A percentile compares a stretch with the other conserved stretches of the same genome.
These are phyloP conservation scores for Alosa sapidissima DNA, from an alignment of 2,797 vertebrate genomes.

Conservation along the genomic window DNA sequence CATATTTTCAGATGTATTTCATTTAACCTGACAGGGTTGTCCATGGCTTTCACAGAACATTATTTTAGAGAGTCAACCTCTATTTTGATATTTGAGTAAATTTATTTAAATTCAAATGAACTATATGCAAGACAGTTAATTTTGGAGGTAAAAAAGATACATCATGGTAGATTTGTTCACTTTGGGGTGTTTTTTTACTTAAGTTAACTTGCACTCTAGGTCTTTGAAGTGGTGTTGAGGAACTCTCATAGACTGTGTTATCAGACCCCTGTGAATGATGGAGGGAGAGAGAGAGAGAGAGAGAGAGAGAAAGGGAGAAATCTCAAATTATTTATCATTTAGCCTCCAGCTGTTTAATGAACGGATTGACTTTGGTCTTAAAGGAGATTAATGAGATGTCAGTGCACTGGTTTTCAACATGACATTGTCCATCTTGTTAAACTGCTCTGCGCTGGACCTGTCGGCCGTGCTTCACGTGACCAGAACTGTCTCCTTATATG, in stretches of 20 bases:
- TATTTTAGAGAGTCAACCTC: neutral
- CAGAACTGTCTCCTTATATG: neutral
- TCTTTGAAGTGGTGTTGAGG: neutral
- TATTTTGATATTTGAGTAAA: neutral
- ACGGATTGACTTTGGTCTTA: constrained; percentile 1
- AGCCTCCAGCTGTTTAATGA: constrained; percentile 6
- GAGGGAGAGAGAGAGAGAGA: neutral
- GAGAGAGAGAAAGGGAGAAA: neutral
- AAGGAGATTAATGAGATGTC: constrained; percentile 7
- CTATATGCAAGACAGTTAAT: neutral
- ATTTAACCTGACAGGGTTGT: neutral
- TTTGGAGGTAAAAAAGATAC: neutral
- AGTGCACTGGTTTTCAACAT: neutral
- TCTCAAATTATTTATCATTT: neutral
- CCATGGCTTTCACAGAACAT: neutral
- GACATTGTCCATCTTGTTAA: neutral
- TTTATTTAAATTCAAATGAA: neutral
- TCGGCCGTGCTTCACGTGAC: neutral
- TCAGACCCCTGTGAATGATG: neutral
- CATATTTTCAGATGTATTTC: neutral
- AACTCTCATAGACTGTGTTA: neutral
- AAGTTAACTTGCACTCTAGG: neutral
- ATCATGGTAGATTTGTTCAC: neutral
- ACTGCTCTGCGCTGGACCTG: neutral
- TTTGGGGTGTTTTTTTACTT: neutral